Evolutionary conservation across 2,113 vertebrate species (phyloP).

Genomic region (Struthio camelus): DNA sequence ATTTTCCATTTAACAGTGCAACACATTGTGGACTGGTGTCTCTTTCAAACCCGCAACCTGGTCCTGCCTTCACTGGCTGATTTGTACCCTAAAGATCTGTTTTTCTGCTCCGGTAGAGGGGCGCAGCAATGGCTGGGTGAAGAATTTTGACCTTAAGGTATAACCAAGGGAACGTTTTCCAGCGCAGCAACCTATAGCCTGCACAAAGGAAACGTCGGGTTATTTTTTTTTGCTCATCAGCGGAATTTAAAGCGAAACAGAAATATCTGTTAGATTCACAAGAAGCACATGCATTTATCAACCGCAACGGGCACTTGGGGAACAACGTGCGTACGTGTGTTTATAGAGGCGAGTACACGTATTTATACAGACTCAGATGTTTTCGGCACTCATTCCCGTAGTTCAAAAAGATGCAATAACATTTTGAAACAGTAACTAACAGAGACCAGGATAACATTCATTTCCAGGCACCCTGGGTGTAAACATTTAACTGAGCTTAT

Average conservation of each 20-base stretch:
- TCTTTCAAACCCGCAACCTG: constrained; percentile 17
- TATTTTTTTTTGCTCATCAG: background rate
- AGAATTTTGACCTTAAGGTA: background rate
- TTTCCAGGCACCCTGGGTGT: background rate
- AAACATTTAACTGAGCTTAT: background rate
- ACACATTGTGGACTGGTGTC: constrained; percentile 28
- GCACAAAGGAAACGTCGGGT: background rate
- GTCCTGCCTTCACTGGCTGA: background rate
- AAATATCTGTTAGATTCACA: constrained; percentile 11
- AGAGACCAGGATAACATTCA: background rate
- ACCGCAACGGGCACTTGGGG: background rate
- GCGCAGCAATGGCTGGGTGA: background rate
- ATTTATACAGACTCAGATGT: background rate
- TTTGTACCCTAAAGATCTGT: constrained; percentile 11
- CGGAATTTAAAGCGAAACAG: background rate
- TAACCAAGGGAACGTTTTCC: constrained; percentile 18
- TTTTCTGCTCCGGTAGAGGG: background rate
- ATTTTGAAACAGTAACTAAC: background rate
- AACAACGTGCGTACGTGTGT: accelerated
- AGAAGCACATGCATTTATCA: background rate
- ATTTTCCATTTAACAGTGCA: constrained; percentile 50
- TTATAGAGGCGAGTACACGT: background rate
- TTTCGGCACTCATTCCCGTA: background rate
- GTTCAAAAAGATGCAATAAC: accelerated
- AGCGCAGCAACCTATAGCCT: background rate